phyloP scores from a whole-genome alignment of 1,140 invertebrate genomes.

The Aricia agestis region DNA sequence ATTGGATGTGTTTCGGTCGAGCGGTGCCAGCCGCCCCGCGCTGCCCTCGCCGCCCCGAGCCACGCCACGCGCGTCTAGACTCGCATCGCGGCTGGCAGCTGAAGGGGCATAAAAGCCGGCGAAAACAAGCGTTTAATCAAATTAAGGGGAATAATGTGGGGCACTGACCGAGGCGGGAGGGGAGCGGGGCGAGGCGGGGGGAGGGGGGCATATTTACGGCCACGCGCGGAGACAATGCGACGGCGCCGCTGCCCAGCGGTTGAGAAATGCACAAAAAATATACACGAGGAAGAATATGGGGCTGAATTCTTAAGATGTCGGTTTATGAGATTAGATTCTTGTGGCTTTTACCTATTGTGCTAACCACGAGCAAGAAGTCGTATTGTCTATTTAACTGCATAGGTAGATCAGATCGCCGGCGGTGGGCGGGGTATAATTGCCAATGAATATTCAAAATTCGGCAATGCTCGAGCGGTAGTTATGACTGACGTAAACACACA shows the following conservation, averaged over 20 bases:
- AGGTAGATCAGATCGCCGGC: too few species aligned
- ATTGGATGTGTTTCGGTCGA: background rate
- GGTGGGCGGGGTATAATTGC: too few species aligned
- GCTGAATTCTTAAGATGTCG: too few species aligned
- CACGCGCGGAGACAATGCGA: background rate
- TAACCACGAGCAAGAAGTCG: too few species aligned
- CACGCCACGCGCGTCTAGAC: background rate
- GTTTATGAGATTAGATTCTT: too few species aligned
- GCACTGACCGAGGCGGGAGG: background rate
- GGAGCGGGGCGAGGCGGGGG: too few species aligned
- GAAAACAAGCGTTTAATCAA: constrained; percentile 3
- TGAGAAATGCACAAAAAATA: background rate
- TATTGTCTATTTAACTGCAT: too few species aligned
- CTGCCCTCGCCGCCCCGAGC: too few species aligned
- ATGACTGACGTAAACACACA: background rate
- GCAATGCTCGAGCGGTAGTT: background rate
- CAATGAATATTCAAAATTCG: background rate
- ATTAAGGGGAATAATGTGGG: background rate
- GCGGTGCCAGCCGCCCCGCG: too few species aligned
- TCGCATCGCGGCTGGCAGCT: background rate
- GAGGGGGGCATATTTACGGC: background rate
- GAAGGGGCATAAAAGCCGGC: constrained; percentile 1
- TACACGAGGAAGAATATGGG: background rate
- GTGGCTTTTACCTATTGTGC: too few species aligned
- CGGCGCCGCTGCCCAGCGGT: background rate